Evolutionary conservation across 1,140 invertebrate genomes (phyloP).

Genomic region (Orchesella cincta): DNA sequence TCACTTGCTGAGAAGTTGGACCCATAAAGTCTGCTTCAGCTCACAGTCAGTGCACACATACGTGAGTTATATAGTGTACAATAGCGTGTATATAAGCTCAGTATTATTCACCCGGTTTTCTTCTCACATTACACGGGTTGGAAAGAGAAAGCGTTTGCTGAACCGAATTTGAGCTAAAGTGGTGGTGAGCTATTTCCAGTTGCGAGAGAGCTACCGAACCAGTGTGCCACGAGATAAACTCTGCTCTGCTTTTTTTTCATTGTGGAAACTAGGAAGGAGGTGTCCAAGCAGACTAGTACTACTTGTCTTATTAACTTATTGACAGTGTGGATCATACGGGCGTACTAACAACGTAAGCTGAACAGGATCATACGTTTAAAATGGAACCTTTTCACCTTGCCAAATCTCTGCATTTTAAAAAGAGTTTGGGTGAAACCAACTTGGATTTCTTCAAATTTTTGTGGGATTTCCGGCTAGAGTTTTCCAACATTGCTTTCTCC

Average conservation of each 20-base stretch:
- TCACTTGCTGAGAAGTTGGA: too few relatives aligned
- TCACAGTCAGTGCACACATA: background rate
- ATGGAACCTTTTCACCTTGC: background rate
- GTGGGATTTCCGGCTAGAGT: background rate
- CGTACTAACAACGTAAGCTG: background rate
- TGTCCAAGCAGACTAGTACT: background rate
- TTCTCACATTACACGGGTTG: background rate
- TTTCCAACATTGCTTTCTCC: background rate
- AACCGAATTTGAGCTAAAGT: background rate
- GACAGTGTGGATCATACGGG: too few relatives aligned
- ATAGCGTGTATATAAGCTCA: background rate
- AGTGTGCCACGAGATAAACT: background rate
- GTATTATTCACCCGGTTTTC: background rate
- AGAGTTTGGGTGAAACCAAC: too few relatives aligned
- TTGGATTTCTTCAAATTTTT: background rate
- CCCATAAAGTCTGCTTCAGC: background rate
- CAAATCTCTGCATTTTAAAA: too few relatives aligned
- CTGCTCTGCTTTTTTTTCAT: background rate
- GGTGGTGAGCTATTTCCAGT: constrained; percentile 7
- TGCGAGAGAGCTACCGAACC: constrained; percentile 7
- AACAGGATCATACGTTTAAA: background rate
- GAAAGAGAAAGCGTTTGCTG: background rate
- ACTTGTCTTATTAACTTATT: too few relatives aligned
- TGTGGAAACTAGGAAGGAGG: background rate
- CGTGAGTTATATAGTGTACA: background rate